Conservation (phyloP, 2,113 vertebrate species). For the Tragulus kanchil region DNA sequence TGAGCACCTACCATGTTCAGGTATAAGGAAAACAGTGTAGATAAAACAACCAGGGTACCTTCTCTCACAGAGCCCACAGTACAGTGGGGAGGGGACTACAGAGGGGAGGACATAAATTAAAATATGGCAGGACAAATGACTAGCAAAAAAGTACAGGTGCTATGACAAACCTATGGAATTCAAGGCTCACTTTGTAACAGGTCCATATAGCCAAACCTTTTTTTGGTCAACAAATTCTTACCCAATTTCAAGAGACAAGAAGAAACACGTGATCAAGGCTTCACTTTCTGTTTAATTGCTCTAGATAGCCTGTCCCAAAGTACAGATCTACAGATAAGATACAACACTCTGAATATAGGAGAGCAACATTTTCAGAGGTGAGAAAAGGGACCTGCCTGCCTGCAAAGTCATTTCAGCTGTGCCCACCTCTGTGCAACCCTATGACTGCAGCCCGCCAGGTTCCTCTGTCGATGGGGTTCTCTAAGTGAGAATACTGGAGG, state of each 20-base stretch:
- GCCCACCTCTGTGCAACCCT: too few relatives aligned
- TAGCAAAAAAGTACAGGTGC: background rate
- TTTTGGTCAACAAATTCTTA: background rate
- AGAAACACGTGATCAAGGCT: background rate
- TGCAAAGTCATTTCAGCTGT: too few relatives aligned
- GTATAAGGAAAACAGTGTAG: background rate
- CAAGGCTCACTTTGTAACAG: too few relatives aligned
- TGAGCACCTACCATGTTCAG: background rate
- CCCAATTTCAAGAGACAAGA: conserved; percentile 18
- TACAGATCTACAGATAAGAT: background rate
- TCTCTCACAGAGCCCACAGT: background rate
- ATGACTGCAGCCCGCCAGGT: too few relatives aligned
- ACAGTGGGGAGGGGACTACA: background rate
- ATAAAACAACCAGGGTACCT: background rate
- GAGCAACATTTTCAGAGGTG: background rate
- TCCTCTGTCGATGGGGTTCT: too few relatives aligned
- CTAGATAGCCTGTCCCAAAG: background rate
- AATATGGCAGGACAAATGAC: background rate
- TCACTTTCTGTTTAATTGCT: background rate
- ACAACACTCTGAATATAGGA: background rate
- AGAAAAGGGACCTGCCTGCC: background rate
- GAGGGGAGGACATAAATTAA: background rate
- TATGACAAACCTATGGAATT: too few relatives aligned
- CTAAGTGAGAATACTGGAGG: too few relatives aligned
- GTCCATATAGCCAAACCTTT: too few relatives aligned